These are phyloP conservation scores for Calliopum simillimum DNA, from an alignment of 2,888 invertebrate genomes.

Conservation along the genomic window DNA sequence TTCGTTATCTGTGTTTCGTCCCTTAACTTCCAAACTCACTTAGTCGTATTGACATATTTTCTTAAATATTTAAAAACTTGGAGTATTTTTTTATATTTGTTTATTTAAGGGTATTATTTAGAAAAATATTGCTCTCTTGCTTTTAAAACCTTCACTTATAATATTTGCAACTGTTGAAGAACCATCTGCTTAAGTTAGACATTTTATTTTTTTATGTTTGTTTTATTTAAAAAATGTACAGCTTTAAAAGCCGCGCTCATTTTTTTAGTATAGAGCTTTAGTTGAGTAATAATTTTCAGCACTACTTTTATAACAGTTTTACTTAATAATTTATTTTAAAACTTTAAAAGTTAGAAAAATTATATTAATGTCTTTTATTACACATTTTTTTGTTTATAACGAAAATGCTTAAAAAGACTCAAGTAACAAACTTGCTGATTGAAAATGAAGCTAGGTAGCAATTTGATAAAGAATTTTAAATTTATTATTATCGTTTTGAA, in stretches of 20 bases:
- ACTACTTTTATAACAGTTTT: too few species aligned
- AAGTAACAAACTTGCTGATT: conserved; percentile 10
- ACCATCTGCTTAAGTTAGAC: conserved; percentile 16
- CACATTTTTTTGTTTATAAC: conserved; percentile 32
- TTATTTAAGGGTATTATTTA: conserved; percentile 50
- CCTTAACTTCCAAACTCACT: background rate
- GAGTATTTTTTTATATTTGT: conserved; percentile 32
- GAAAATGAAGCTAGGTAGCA: conserved; percentile 8
- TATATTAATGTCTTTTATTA: background rate
- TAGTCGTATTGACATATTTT: background rate
- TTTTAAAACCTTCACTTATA: conserved; percentile 48
- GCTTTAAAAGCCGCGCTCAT: conserved; percentile 5
- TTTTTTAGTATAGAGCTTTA: too few species aligned
- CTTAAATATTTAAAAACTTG: too few species aligned
- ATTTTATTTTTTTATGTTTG: conserved; percentile 31
- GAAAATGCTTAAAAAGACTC: conserved; percentile 38
- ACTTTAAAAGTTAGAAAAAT: too few species aligned
- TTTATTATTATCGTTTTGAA: background rate
- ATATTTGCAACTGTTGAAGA: too few species aligned
- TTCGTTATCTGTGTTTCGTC: too few species aligned
- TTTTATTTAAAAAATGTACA: conserved; percentile 38
- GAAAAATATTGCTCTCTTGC: conserved; percentile 58
- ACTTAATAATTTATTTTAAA: too few species aligned
- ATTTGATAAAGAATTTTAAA: background rate
- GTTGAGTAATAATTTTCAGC: too few species aligned